Percentiles rank a stretch among this genome's conserved stretches.
These are phyloP conservation scores for Oscheius sp. DNA, from an alignment of 2,888 invertebrate genomes.

Conservation along the genomic window DNA sequence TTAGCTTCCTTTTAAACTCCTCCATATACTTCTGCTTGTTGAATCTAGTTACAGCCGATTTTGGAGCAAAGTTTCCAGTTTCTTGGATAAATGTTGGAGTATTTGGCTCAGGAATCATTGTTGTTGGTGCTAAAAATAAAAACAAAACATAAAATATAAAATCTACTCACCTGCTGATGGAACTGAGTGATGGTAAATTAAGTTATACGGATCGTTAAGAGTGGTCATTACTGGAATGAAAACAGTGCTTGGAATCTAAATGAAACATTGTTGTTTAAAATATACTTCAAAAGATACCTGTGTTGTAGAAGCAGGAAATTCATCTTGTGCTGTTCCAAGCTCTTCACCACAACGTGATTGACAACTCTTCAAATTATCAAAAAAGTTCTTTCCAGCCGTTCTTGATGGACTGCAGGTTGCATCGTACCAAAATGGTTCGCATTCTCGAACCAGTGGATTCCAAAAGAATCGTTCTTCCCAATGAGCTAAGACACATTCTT, in stretches of 20 bases:
- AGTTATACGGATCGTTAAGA: not conserved
- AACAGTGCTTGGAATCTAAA: not conserved
- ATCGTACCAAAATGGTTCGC: constrained; percentile 68
- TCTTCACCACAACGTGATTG: constrained; percentile 31
- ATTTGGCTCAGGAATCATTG: not conserved
- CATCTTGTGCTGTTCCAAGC: not conserved
- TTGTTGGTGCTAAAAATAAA: not conserved
- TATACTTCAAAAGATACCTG: not conserved
- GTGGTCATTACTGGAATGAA: not conserved
- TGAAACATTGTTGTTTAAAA: not conserved
- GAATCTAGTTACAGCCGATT: constrained; percentile 41
- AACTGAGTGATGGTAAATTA: not conserved
- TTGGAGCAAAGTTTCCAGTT: constrained; percentile 6
- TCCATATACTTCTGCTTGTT: constrained; percentile 47
- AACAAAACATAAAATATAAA: not conserved
- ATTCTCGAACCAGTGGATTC: constrained; percentile 46
- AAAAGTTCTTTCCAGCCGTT: constrained; percentile 47
- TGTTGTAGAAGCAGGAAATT: too few relatives aligned
- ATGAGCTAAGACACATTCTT: constrained; percentile 47
- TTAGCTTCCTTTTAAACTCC: constrained; percentile 33
- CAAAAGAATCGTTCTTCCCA: constrained; percentile 54
- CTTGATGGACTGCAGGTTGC: constrained; percentile 52
- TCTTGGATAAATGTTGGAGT: not conserved
- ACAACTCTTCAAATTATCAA: constrained; percentile 40
- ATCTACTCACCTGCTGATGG: not conserved